These are phyloP conservation scores for Tragelaphus scriptus DNA, from an alignment of 2,113 vertebrate genomes.

Conservation along the genomic window DNA sequence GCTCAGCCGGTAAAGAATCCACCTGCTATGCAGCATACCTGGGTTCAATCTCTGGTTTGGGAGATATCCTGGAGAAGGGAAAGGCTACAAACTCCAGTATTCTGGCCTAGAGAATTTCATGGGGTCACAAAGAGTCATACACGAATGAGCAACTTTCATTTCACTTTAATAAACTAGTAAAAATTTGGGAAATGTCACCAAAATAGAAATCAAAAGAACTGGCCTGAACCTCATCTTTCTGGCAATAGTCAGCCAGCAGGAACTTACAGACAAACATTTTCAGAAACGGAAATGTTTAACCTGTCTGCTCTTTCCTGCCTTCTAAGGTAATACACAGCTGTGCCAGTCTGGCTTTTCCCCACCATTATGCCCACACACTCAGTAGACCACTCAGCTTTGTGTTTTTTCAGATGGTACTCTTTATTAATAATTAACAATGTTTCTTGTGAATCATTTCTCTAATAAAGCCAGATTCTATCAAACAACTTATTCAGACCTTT, in stretches of 20 bases:
- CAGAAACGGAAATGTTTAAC: not conserved
- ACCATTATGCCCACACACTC: not conserved
- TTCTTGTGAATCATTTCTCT: constrained; percentile 3
- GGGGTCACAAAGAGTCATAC: not conserved
- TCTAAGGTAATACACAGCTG: not conserved
- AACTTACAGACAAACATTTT: not conserved
- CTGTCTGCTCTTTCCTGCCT: not conserved
- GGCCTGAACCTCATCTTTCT: not conserved
- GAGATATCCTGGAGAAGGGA: not conserved
- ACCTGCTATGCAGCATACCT: not conserved
- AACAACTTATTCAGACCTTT: not conserved
- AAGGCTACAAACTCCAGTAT: not conserved
- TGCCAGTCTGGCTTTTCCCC: not conserved
- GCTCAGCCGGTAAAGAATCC: not conserved
- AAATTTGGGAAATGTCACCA: not conserved
- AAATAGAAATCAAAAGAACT: not conserved
- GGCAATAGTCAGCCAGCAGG: not conserved
- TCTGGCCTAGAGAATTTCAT: not conserved
- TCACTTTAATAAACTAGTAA: not conserved
- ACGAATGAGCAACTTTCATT: not conserved
- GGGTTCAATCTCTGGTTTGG: not conserved
- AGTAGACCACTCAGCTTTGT: not conserved
- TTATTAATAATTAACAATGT: not conserved
- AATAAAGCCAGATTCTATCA: constrained; percentile 12
- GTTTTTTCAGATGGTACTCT: not conserved